A percentile compares a stretch with the other conserved stretches of the same genome.
These are phyloP conservation scores for Pseudoips prasinana DNA, from an alignment of 2,888 invertebrate genomes.

Conservation along the genomic window DNA sequence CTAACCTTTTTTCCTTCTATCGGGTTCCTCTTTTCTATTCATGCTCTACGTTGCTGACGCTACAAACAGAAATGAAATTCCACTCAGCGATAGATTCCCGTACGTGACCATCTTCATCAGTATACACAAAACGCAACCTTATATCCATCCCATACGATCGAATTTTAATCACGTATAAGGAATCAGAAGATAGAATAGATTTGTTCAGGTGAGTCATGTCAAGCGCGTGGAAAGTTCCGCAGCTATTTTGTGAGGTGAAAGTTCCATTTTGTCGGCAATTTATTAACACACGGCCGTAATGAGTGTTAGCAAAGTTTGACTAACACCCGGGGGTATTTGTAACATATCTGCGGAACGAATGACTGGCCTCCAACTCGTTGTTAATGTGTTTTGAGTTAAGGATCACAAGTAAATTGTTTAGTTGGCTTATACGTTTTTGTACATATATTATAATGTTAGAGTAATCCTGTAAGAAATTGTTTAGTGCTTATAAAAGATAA, in stretches of 20 bases:
- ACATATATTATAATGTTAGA: too few relatives aligned
- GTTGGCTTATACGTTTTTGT: too few relatives aligned
- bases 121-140: neutral
- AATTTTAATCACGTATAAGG: neutral
- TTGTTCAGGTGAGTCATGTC: conserved; percentile 1
- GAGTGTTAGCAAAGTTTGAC: conserved; percentile 12
- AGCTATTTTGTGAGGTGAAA: neutral
- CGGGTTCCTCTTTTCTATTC: too few relatives aligned
- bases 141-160: neutral
- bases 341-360: too few relatives aligned
- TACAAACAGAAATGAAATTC: conserved; percentile 11
- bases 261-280: conserved; percentile 1
- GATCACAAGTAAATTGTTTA: too few relatives aligned
- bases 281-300: conserved; percentile 4
- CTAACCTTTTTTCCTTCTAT: too few relatives aligned
- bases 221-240: neutral
- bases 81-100: conserved; percentile 1
- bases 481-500: too few relatives aligned
- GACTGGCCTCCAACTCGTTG: too few relatives aligned
- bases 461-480: too few relatives aligned
- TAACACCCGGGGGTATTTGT: too few relatives aligned
- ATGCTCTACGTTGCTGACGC: conserved; percentile 1
- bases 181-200: conserved; percentile 5
- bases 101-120: conserved; percentile 3
- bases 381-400: too few relatives aligned